Percentiles rank a stretch among this genome's conserved stretches.
Conservation (phyloP, 2,113 vertebrate species). For the Lonchura striata region DNA sequence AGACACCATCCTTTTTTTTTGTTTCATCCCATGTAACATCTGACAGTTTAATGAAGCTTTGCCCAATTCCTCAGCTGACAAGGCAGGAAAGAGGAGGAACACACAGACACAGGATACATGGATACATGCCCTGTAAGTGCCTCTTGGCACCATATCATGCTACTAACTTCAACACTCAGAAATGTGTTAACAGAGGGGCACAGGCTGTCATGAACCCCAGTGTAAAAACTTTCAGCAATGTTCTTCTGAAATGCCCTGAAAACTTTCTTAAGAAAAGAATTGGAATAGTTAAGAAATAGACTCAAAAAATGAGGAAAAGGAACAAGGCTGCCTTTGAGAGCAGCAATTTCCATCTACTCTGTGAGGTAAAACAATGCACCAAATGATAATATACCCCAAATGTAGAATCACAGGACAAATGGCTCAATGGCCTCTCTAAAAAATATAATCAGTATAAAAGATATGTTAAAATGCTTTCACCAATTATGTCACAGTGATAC, state of each 20-base stretch:
- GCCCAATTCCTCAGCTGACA: not conserved
- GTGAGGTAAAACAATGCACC: constrained; percentile 3
- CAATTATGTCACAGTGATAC: not conserved
- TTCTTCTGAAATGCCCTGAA: constrained; percentile 10
- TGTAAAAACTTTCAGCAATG: not conserved
- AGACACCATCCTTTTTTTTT: not conserved
- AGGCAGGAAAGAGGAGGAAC: not conserved
- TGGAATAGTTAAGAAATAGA: not conserved
- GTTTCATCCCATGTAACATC: not conserved
- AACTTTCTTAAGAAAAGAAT: not conserved
- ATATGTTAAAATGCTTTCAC: not conserved
- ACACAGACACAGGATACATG: not conserved
- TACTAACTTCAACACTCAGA: not conserved
- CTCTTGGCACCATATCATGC: not conserved
- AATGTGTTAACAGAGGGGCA: not conserved
- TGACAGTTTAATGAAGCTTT: not conserved
- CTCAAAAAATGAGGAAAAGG: not conserved
- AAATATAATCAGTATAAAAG: not conserved
- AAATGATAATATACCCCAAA: not conserved
- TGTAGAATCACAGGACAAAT: not conserved
- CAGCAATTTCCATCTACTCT: not conserved
- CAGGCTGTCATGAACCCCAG: not conserved
- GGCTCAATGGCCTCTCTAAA: not conserved
- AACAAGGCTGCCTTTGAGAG: not conserved
- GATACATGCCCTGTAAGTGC: not conserved